These are phyloP conservation scores for Pongo pygmaeus DNA, from an alignment of 2,113 vertebrate species.

Conservation along the genomic window DNA sequence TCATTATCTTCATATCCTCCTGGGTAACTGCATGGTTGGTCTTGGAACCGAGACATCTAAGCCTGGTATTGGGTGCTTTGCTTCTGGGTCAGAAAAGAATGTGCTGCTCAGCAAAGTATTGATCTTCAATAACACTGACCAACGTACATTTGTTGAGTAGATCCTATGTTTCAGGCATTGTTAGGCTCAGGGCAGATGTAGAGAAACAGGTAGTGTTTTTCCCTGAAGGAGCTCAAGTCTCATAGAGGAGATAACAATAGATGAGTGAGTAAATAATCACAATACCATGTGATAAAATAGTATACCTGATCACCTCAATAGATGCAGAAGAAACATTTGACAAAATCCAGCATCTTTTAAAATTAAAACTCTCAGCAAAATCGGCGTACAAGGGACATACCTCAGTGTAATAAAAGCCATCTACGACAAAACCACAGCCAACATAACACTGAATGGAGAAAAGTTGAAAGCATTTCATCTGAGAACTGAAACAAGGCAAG, in stretches of 20 bases:
- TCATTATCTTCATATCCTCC: background rate
- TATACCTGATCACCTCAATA: too few species aligned
- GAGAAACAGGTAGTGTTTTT: background rate
- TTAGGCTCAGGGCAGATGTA: background rate
- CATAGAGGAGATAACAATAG: background rate
- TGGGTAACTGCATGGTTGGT: background rate
- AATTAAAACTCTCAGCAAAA: too few species aligned
- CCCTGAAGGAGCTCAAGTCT: background rate
- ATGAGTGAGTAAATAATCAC: background rate
- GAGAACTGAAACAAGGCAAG: too few species aligned
- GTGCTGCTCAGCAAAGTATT: background rate
- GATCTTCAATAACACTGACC: background rate
- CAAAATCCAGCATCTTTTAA: too few species aligned
- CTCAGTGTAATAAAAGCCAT: too few species aligned
- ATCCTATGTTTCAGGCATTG: background rate
- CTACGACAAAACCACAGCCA: too few species aligned
- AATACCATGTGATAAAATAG: background rate
- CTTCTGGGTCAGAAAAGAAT: slow-evolving; percentile 9
- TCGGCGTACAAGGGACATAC: too few species aligned
- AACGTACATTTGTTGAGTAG: background rate
- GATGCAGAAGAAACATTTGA: too few species aligned
- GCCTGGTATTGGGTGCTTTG: background rate
- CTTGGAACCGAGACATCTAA: background rate
- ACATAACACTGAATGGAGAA: too few species aligned
- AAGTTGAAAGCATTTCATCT: too few species aligned